Evolutionary conservation across 2,113 vertebrate genomes (phyloP).

Genomic region (Xiphophorus hellerii): DNA sequence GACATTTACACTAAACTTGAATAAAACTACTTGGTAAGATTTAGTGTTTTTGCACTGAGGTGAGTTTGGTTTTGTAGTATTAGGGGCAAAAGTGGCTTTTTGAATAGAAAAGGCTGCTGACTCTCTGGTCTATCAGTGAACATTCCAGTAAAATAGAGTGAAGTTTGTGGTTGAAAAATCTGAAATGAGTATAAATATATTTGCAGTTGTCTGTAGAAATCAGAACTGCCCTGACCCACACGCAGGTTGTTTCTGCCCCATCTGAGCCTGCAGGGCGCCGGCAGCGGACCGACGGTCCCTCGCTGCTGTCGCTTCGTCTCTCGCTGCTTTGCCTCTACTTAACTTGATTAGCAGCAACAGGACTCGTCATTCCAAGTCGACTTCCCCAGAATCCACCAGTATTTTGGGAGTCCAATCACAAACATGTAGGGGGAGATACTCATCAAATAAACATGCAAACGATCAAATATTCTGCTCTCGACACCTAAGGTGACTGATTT

Average conservation of each 20-base stretch:
- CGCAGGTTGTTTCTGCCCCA: conserved; percentile 26
- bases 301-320: conserved; percentile 59
- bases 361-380: conserved; percentile 45
- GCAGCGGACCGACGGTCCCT: conserved; percentile 58
- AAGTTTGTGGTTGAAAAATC: too few relatives aligned
- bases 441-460: conserved; percentile 79
- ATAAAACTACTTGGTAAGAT: too few relatives aligned
- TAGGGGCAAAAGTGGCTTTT: too few relatives aligned
- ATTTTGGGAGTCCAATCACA: conserved; percentile 66
- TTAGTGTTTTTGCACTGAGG: too few relatives aligned
- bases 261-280: conserved; percentile 34
- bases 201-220: conserved; percentile 5
- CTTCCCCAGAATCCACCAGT: conserved; percentile 36
- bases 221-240: conserved; percentile 11
- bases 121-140: too few relatives aligned
- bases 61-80: too few relatives aligned
- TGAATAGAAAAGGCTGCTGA: too few relatives aligned
- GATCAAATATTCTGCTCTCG: conserved; percentile 66
- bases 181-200: neutral
- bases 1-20: too few relatives aligned
- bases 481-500: conserved; percentile 67
- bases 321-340: conserved; percentile 63
- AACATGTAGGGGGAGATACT: conserved; percentile 43
- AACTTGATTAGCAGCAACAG: conserved; percentile 72
- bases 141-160: too few relatives aligned